Evolutionary conservation across 2,113 vertebrate genomes (phyloP), one percentile per base, ranked within the genome.

Genomic region (Pungitius pungitius): DNA sequence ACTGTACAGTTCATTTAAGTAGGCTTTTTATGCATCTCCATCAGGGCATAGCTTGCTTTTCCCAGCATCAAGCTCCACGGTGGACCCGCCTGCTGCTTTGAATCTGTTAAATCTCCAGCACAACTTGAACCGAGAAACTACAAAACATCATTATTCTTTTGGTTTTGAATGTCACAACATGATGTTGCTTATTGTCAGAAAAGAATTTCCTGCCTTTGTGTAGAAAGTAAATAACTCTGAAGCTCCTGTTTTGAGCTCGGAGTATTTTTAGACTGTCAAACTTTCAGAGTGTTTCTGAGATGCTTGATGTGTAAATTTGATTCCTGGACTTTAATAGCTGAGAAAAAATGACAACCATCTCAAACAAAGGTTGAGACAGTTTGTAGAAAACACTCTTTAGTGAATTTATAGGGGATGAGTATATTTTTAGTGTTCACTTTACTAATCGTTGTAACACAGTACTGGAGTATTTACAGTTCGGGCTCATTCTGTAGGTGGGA

Each of bases 251-350:
- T 60, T 55, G 67, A 82, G 49, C 65, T 24, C 0, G 0, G 27
- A 70, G 52, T 90, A 88, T 84, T 90, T 90, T 89, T 87, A 89
- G 73, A n/a, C 33, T 13, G 67, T 83, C 73, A 84, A 85, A 85
- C 63, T 76, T 75, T 69, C 68, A 54, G 24, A 51, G 45, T 26
- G 39, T 0, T 37, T 73, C 52, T 79, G 79, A 86, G 49, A 73
- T 64, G 77, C 80, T 84, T 81, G 73, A 88, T 85, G 67, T 90
- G 85, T 49, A 88, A 82, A 86, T 88, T 15, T 22, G 10, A 59
- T 58, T 75, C n/a, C 22, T 71, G 59, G 75, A 73, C 62, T 24
- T 60, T 43, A 22, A 73, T 63, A 51, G 49, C 18, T 56, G 22
- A 66, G 27, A 69, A 64, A 40, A 43, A 17, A 59, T 22, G 49